phyloP scores from a whole-genome alignment of 1,140 invertebrate species.

The Leptoteleia sp. region DNA sequence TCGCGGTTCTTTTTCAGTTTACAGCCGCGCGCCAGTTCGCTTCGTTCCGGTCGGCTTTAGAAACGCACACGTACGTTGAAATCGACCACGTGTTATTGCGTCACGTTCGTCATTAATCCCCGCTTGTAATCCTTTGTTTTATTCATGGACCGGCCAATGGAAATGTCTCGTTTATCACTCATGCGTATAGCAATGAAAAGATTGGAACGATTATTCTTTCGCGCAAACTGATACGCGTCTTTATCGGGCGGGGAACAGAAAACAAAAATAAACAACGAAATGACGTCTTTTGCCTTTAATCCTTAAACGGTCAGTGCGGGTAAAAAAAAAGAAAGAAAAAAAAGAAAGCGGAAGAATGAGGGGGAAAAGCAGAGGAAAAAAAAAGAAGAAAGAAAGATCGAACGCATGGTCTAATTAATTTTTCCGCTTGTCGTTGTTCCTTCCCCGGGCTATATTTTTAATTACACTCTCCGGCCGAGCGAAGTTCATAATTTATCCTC shows the following conservation, averaged over 20 bases:
- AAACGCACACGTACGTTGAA: constrained; percentile 9
- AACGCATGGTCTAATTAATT: too few relatives aligned
- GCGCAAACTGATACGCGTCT: too few relatives aligned
- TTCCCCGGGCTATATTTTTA: constrained; percentile 32
- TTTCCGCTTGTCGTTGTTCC: constrained; percentile 18
- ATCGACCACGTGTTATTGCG: constrained; percentile 8
- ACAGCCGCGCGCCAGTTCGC: background rate
- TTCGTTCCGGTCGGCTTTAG: background rate
- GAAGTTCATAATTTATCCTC: constrained; percentile 26
- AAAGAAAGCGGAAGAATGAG: too few relatives aligned
- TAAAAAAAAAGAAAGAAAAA: too few relatives aligned
- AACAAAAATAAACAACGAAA: too few relatives aligned
- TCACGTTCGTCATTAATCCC: constrained; percentile 18
- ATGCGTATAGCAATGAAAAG: too few relatives aligned
- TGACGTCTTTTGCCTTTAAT: background rate
- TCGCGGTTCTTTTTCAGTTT: constrained; percentile 3
- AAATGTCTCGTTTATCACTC: too few relatives aligned
- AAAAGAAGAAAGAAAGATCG: constrained; percentile 12
- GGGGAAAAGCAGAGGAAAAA: background rate
- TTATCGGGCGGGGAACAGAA: too few relatives aligned
- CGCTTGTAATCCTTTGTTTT: constrained; percentile 21
- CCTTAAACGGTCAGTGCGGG: background rate
- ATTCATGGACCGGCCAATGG: background rate
- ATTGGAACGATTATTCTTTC: too few relatives aligned
- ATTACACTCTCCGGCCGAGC: constrained; percentile 31